Evolutionary conservation across 2,797 vertebrate species (phyloP), one percentile per base, ranked within the genome.

Genomic region (Eospalax fontanierii): DNA sequence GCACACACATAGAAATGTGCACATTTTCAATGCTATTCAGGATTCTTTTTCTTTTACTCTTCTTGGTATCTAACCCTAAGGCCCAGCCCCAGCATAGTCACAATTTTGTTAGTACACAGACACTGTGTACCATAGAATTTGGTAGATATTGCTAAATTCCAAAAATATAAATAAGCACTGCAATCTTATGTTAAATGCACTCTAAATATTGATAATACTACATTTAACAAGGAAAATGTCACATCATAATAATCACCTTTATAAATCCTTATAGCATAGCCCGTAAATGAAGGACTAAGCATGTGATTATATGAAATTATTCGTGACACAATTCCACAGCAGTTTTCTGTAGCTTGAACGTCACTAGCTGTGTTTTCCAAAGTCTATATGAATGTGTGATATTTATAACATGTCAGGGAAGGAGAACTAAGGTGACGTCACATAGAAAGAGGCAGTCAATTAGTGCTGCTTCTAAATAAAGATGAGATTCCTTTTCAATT

Each of bases 191-290:
- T 40, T 33, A 89, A 87, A 70, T 79, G 46, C 14, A 35, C 35
- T 87, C 35, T 71, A 87, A 91, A 26, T 43, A 70, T 95, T 85
- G 90, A 82, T 3, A 90, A 81, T 93, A 50, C 80, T 30, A 16
- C 3, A 75, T 95, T 82, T 86, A 90, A 40, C 84, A 28, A 76
- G 38, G 54, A 65, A 83, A 81, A 90, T 87, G 33, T 84, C 24
- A 84, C 40, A 7, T 85, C 81, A 54, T 9, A 50, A 73, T 9
- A 70, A 92, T 50, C 35, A 63, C 15, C 30, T 70, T 75, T 11
- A 68, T 50, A 75, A 92, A 89, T 18, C 79, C 54, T 50, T 89
- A 4, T 43, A 86, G 7, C 22, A 59, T 78, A 57, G 87, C 40
- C 87, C 65, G 22, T 63, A 76, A 74, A 59, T 43, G 66, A 73